phyloP scores from a whole-genome alignment of 2,888 invertebrate species.

The Portevinia maculata region DNA sequence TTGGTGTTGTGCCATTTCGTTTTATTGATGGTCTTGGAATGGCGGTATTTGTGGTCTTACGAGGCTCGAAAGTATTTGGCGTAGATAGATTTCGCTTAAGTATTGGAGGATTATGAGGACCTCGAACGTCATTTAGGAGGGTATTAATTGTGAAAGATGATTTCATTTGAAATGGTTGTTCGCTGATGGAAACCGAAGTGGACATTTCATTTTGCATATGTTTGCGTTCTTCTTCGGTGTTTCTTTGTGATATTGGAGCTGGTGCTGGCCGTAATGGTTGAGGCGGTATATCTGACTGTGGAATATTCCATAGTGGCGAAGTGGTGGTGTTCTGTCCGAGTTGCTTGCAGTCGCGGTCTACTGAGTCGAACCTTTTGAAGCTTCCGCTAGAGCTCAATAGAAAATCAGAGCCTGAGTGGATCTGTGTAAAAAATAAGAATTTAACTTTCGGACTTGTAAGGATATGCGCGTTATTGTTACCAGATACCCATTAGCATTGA shows the following conservation, averaged over 20 bases:
- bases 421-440: too few relatives aligned
- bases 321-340: slow-evolving; percentile 82
- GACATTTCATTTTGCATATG: slow-evolving; percentile 75
- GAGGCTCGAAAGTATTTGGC: slow-evolving; percentile 75
- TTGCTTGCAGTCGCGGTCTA: slow-evolving; percentile 85
- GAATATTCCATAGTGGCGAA: slow-evolving; percentile 81
- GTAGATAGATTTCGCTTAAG: slow-evolving; percentile 77
- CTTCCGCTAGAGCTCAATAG: slow-evolving; percentile 86
- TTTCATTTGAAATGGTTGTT: slow-evolving; percentile 50
- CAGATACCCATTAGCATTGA: slow-evolving; percentile 87
- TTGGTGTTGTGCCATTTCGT: slow-evolving; percentile 79
- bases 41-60: slow-evolving; percentile 76
- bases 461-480: too few relatives aligned
- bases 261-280: slow-evolving; percentile 87
- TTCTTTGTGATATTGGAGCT: slow-evolving; percentile 77
- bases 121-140: slow-evolving; percentile 53
- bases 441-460: background rate
- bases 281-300: slow-evolving; percentile 85
- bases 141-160: slow-evolving; percentile 53
- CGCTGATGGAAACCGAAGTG: slow-evolving; percentile 39
- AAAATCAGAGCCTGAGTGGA: slow-evolving; percentile 87
- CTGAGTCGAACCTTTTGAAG: slow-evolving; percentile 87
- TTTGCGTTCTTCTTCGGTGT: slow-evolving; percentile 78
- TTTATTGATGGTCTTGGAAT: slow-evolving; percentile 81
- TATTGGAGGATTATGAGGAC: slow-evolving; percentile 13